Conservation (phyloP, 1,140 invertebrate species). For the Cydia pomonella region DNA sequence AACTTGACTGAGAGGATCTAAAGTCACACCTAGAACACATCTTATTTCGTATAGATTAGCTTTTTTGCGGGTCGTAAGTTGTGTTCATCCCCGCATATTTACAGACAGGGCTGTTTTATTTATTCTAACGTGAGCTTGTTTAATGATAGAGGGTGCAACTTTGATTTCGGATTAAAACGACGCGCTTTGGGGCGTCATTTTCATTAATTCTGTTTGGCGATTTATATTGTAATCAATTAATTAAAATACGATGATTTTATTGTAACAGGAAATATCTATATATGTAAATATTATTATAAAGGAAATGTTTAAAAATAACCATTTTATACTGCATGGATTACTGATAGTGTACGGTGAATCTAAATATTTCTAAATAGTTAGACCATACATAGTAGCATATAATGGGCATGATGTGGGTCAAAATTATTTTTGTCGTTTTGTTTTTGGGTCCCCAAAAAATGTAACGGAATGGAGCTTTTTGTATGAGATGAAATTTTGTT, state of each 20-base stretch:
- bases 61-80: conserved; percentile 42
- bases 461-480: no score
- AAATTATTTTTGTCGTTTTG: no score
- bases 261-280: not conserved
- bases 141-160: conserved; percentile 68
- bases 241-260: not conserved
- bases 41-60: conserved; percentile 1
- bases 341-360: no score
- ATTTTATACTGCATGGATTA: no score
- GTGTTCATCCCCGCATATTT: conserved; percentile 61
- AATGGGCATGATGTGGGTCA: no score
- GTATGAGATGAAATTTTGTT: no score
- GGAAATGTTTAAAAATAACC: no score
- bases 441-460: no score
- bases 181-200: conserved; percentile 39
- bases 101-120: conserved; percentile 59
- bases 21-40: not conserved
- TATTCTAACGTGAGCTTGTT: conserved; percentile 64
- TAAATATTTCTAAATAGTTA: no score
- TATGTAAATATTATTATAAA: not conserved
- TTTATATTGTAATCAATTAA: conserved; percentile 4
- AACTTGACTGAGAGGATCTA: not conserved
- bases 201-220: conserved; percentile 39
- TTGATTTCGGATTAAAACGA: conserved; percentile 68
- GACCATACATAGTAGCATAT: no score